Evolutionary conservation across 2,888 invertebrate species (phyloP), one percentile per base, ranked within the genome.

Genomic region (Heliothis peltigera): DNA sequence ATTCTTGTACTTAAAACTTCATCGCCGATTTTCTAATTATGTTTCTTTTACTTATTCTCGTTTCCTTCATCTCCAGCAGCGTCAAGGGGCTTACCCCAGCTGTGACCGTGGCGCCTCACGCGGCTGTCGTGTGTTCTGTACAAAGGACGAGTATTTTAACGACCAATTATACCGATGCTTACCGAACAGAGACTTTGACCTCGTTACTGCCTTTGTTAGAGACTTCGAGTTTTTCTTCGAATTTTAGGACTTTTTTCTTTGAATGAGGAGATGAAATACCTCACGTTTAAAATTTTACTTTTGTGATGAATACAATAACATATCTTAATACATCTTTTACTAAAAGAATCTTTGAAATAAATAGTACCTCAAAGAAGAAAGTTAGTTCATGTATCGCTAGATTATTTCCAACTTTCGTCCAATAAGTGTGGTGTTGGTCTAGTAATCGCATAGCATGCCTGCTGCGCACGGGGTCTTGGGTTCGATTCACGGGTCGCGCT

Each of bases 101-200:
- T 25, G 10, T n/a, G 42, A 22, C 25, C 15, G 6, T 7, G 10
- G 15, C 44, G 22, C n/a, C 28, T 49, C 53, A 58, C 53, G 10
- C 52, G 48, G 42, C 42, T 57, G 19, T 28, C 18, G 32, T 49
- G 44, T 59, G 39, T 58, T 43, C 47, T 63, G 63, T 59, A 72
- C 72, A 76, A 72, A 77, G 72, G 35, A 42, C 44, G 21, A 39
- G 48, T 51, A 75, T 64, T 70, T 65, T 79, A 77, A 77, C 77
- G 72, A 79, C 53, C 80, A 72, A 77, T 77, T 77, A 32, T 32
- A 77, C 52, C 25, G 62, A 56, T 52, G 44, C 70, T 66, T 58
- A 59, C 58, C 44, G 58, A 56, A 53, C 43, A 17, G 19, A 47
- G 43, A 56, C 75, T 74, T 61, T 59, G 63, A 54, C 57, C 42